These are phyloP conservation scores for Alviniconcha marisindica DNA, from an alignment of 1,140 invertebrate species.

Conservation along the genomic window DNA sequence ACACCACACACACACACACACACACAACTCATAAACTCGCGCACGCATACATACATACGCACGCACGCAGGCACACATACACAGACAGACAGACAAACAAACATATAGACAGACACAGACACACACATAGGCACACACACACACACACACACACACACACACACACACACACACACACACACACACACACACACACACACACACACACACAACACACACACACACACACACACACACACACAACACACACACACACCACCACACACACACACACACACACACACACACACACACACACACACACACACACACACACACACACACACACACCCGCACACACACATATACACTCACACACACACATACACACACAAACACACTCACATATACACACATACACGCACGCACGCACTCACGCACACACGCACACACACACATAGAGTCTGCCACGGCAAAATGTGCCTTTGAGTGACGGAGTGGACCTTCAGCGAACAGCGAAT, in stretches of 20 bases:
- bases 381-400: too few species aligned
- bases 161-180: constrained; percentile 3
- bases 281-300: too few species aligned
- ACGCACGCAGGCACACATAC: not conserved
- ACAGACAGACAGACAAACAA: not conserved
- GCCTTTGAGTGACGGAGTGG: too few species aligned
- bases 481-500: too few species aligned
- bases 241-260: not conserved
- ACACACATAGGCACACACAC: not conserved
- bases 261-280: constrained; percentile 7
- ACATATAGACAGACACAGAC: not conserved
- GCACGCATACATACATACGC: too few species aligned
- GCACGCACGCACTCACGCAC: too few species aligned
- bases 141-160: constrained; percentile 3
- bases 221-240: not conserved
- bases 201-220: not conserved
- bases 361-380: not conserved
- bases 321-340: constrained; percentile 4
- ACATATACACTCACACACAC: not conserved
- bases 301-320: not conserved
- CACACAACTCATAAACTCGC: too few species aligned
- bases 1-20: not conserved
- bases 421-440: too few species aligned
- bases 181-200: not conserved
- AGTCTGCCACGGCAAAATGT: too few species aligned